phyloP scores from a whole-genome alignment of 2,797 vertebrate genomes.

The Cuculus canorus region DNA sequence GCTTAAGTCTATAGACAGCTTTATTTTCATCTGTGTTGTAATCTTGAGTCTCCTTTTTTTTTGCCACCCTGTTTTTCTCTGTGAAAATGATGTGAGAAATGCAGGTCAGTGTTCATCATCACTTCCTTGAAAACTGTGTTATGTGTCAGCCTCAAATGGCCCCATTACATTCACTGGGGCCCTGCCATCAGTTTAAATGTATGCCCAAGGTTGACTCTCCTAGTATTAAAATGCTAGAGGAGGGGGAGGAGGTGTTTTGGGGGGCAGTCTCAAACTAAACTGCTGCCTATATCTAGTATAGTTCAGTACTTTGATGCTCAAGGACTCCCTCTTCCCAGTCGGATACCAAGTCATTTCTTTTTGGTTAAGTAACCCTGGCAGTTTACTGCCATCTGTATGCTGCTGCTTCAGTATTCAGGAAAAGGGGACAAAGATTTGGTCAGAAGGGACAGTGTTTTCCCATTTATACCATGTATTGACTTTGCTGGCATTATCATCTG shows the following conservation, averaged over 20 bases:
- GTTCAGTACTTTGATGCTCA: neutral
- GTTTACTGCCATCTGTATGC: neutral
- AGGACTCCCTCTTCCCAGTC: neutral
- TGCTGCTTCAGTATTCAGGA: neutral
- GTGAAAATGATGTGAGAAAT: neutral
- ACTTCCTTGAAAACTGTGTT: neutral
- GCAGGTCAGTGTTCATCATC: neutral
- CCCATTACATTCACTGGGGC: neutral
- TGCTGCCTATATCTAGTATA: neutral
- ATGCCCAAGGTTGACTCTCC: neutral
- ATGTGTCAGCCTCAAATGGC: neutral
- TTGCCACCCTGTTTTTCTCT: neutral
- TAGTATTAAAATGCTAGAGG: neutral
- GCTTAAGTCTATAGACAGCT: neutral
- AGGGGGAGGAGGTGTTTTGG: neutral
- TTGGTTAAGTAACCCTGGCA: neutral
- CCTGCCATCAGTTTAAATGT: neutral
- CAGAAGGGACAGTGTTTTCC: neutral
- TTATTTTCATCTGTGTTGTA: neutral
- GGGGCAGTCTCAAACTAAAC: neutral
- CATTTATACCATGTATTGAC: neutral
- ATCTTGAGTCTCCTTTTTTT: neutral
- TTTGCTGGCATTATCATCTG: neutral
- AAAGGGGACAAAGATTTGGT: neutral
- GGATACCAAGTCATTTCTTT: neutral